These are phyloP conservation scores for Plectrocnemia conspersa DNA, from an alignment of 1,140 invertebrate genomes.

Conservation along the genomic window DNA sequence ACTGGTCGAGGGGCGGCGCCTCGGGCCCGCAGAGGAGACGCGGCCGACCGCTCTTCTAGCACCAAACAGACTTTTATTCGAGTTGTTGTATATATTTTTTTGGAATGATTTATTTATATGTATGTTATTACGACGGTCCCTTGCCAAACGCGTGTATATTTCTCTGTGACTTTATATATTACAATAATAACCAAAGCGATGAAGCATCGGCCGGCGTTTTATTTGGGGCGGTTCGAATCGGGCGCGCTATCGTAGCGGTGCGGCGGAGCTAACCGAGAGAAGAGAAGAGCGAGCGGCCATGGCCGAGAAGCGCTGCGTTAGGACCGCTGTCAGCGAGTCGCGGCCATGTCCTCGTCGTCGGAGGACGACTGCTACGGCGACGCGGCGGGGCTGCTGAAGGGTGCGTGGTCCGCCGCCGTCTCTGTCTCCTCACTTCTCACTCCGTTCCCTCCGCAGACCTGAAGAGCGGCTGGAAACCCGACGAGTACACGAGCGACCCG, in stretches of 20 bases:
- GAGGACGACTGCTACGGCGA: conserved; percentile 29
- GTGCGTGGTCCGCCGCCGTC: conserved; percentile 1
- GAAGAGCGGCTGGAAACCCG: conserved; percentile 27
- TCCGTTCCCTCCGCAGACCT: conserved; percentile 5
- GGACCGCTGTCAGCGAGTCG: not conserved
- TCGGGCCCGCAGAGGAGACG: too few relatives aligned
- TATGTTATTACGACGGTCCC: not conserved
- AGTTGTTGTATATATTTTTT: too few relatives aligned
- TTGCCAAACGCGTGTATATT: not conserved
- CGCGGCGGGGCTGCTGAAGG: conserved; percentile 17
- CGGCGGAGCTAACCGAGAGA: not conserved
- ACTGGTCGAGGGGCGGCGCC: too few relatives aligned
- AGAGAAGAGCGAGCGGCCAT: not conserved
- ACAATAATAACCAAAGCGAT: conserved; percentile 23
- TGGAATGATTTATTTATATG: not conserved
- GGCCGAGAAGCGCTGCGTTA: not conserved
- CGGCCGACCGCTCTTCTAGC: too few relatives aligned
- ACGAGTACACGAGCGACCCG: conserved; percentile 24
- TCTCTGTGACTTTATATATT: conserved; percentile 18
- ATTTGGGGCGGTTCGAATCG: too few relatives aligned
- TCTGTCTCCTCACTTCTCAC: not conserved
- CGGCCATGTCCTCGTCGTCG: conserved; percentile 21
- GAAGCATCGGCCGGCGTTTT: too few relatives aligned
- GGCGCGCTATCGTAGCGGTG: too few relatives aligned
- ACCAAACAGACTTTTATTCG: too few relatives aligned